Evolutionary conservation across 2,888 invertebrate species (phyloP).

Genomic region (Leptopterna dolabrata): DNA sequence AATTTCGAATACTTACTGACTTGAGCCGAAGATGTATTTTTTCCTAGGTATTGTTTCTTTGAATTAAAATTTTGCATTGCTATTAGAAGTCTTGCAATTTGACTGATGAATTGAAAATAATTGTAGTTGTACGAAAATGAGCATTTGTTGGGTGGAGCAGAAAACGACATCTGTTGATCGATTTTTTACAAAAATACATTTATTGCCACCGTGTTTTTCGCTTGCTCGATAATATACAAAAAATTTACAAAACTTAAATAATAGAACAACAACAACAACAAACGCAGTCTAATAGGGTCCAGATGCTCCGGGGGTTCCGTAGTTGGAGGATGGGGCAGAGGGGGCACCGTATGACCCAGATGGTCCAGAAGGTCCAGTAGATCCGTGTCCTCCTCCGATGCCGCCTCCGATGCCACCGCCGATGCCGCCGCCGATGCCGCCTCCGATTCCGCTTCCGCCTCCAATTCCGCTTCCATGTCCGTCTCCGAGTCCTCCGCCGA

Average conservation of each 20-base stretch:
- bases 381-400: conserved; percentile 50
- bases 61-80: no score
- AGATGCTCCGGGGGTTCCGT: conserved; percentile 64
- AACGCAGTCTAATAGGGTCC: conserved; percentile 63
- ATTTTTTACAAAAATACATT: conserved; percentile 63
- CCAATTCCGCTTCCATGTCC: no score
- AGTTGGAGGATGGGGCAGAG: conserved; percentile 59
- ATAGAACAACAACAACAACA: conserved; percentile 19
- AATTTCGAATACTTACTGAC: no score
- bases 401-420: conserved; percentile 49
- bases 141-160: no score
- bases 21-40: no score
- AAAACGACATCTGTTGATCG: conserved; percentile 19
- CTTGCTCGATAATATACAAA: conserved; percentile 57
- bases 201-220: conserved; percentile 62
- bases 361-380: conserved; percentile 57
- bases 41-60: no score
- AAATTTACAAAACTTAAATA: conserved; percentile 54
- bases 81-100: no score
- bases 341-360: conserved; percentile 64
- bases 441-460: conserved; percentile 50
- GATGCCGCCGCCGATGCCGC: conserved; percentile 49
- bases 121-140: no score
- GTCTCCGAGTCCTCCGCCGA: conserved; percentile 59
- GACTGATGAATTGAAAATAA: no score